Base-by-base conservation (phyloP, 2,113 vertebrate genomes). In the Gnathonemus echidnorhynchus region DNA sequence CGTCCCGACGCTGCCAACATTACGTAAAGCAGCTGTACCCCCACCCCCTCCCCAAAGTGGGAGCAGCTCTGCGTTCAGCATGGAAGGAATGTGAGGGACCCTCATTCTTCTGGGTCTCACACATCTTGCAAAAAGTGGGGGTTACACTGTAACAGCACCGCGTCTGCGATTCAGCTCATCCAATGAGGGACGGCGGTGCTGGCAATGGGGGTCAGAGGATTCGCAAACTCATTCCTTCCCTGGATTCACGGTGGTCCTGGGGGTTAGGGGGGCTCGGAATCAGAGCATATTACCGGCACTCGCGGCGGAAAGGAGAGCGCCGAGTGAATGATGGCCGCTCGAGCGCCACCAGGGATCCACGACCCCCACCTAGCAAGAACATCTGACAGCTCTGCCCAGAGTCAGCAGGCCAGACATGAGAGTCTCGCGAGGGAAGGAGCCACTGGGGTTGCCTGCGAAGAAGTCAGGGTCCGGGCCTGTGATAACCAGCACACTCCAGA, bases 41-140 rank as follows among this genome's bases (percentile, higher is more conserved):
- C 52, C 88, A 88, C 62, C 52, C 66, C 27, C 27, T 1, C 70
- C 74, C 74, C 4, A 80, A 19, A 42, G 74, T 21, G 35, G 93
- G 95, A 95, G 95, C 95, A 66, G 88, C 88, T 89, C 62, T 39
- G 66, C 94, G 92, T 93, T 93, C 91, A 93, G 89, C 89, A 95
- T 94, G 95, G 95, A 96, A 96, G 92, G 95, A 96, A 96, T 94
- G 95, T 91, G 91, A 92, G 93, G 94, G 93, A 95, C 90, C 92
- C 94, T 92, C 88, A 93, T 91, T 93, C 77, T 94, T 94, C 58
- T 84, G 19, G 39, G 90, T 45, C 56, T 46, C 84, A 85, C 74
- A 62, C 80, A 90, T 84, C 42, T 46, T 90, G 85, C 92, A 92
- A 93, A 85, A 48, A 90, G 88, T 91, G 91, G 70, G 48, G 74